phyloP scores from a whole-genome alignment of 2,797 vertebrate genomes.

The Clarias laeviceps region DNA sequence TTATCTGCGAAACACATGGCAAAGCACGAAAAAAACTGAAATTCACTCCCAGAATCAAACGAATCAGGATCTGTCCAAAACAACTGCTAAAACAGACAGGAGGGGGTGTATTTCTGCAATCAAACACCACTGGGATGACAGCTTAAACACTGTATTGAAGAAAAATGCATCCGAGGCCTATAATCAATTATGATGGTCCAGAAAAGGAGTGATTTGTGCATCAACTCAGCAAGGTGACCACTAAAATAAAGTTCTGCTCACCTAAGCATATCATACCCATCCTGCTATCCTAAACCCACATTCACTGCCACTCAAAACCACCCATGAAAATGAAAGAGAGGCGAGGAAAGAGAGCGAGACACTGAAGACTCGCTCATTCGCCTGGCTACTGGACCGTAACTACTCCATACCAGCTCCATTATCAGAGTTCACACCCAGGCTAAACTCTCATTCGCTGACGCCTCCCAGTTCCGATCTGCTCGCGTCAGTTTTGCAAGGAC shows the following conservation, averaged over 20 bases:
- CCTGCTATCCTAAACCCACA: constrained; percentile 7
- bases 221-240: constrained; percentile 9
- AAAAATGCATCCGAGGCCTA: constrained; percentile 24
- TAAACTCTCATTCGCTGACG: constrained; percentile 40
- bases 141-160: neutral
- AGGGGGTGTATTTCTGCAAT: constrained; percentile 13
- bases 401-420: constrained; percentile 48
- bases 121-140: neutral
- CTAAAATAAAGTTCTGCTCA: constrained; percentile 19
- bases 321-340: constrained; percentile 21
- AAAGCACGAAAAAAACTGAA: neutral
- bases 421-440: constrained; percentile 55
- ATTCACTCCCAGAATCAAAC: neutral
- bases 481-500: constrained; percentile 52
- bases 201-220: constrained; percentile 26
- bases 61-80: neutral
- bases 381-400: constrained; percentile 44
- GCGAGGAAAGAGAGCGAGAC: neutral
- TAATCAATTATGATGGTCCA: constrained; percentile 12
- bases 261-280: constrained; percentile 27
- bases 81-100: constrained; percentile 5
- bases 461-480: constrained; percentile 41
- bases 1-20: neutral
- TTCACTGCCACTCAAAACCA: constrained; percentile 8
- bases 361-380: constrained; percentile 36